Evolutionary conservation across 2,113 vertebrate species (phyloP), one percentile per base, ranked within the genome.

Genomic region (Narcine bancroftii): DNA sequence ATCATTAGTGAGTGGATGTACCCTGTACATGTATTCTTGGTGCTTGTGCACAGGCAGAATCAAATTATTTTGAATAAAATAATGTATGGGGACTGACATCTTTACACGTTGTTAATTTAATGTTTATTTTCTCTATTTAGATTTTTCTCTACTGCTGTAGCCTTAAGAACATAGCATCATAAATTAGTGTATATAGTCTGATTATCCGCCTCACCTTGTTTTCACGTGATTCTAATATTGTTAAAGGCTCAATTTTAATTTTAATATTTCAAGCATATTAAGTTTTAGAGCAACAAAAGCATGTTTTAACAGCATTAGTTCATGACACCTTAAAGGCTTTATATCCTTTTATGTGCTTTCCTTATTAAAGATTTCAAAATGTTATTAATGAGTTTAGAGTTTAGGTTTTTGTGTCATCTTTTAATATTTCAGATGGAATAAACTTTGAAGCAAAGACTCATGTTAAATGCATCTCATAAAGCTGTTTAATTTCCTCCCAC

Each of bases 301-400:
- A 81, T 50, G 3, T 76, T 73, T 36, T 17, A n/a, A 76, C 73
- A 13, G 39, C 36, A 76, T 76, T 76, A 42, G 73, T 42, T 60
- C 36, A 76, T 5, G 71, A 73, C 33, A 26, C 47, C 26, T 50
- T 42, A 50, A 79, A 81, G 47, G 26, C 45, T 42, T 29, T 29
- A 6, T 81, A 81, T 50, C 45, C 24, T 7, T 29, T 47, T 45
- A 47, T 24, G 21, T 29, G 1, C 47, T 81, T 50, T 45, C 45
- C 24, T 2, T 50, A 45, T 81, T 81, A 81, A 81, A 81, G 47
- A 81, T 50, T 81, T 81, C 77, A 81, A 81, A 47, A 21, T 81
- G 7, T 81, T 47, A 81, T 79, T 45, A 79, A 26, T 79, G 76
- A 47, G 42, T 5, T 19, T 1, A 79, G 45, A 50, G 45, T 50